A percentile compares a stretch with the other conserved stretches of the same genome.
Evolutionary conservation across 1,140 invertebrate species (phyloP).

Genomic region (Drosophila mayri): DNA sequence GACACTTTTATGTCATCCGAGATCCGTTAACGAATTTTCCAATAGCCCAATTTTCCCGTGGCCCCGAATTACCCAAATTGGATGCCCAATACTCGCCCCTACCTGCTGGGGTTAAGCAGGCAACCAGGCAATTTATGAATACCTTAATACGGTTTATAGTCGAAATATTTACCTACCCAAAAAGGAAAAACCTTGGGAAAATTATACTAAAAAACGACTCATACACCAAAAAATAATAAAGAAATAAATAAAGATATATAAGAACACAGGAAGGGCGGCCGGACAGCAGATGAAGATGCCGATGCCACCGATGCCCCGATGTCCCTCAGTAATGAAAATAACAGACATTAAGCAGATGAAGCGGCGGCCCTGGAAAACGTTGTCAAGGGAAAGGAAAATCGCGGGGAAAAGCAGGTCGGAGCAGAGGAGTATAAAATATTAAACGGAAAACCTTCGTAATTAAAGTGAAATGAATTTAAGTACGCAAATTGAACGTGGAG

Average conservation of each 20-base stretch:
- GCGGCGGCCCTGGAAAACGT: constrained; percentile 42
- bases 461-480: constrained; percentile 84
- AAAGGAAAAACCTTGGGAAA: constrained; percentile 40
- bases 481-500: constrained; percentile 79
- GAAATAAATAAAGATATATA: background rate
- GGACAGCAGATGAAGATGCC: constrained; percentile 34
- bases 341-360: constrained; percentile 66
- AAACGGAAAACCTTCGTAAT: constrained; percentile 81
- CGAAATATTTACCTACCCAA: constrained; percentile 71
- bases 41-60: constrained; percentile 65
- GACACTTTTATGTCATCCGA: constrained; percentile 73
- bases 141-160: constrained; percentile 81
- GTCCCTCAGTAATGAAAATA: constrained; percentile 52
- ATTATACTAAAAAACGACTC: constrained; percentile 9
- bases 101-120: constrained; percentile 26
- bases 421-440: constrained; percentile 72
- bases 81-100: constrained; percentile 38
- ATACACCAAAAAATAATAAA: no score
- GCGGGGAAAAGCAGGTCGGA: constrained; percentile 1
- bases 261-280: constrained; percentile 2
- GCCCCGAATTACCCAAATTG: constrained; percentile 59
- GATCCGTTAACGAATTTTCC: constrained; percentile 74
- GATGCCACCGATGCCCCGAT: constrained; percentile 19
- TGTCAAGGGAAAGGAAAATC: constrained; percentile 10
- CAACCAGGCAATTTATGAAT: constrained; percentile 71